These are phyloP conservation scores for Rhodophaea formosa DNA, from an alignment of 2,888 invertebrate genomes.

Conservation along the genomic window DNA sequence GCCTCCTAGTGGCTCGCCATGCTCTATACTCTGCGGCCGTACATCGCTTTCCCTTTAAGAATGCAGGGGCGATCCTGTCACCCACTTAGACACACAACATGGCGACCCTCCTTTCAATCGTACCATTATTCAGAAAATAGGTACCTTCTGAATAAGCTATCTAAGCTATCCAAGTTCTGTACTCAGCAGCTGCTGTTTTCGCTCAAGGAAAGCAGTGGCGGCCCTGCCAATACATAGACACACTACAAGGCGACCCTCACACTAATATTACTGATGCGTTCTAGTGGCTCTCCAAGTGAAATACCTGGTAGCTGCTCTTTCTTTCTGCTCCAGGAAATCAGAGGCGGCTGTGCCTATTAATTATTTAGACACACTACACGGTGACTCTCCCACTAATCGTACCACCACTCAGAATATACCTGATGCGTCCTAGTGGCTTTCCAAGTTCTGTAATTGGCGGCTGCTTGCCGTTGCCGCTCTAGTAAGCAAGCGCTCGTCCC, in stretches of 20 bases:
- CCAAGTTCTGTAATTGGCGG: conserved; percentile 79
- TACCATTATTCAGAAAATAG: too few species aligned
- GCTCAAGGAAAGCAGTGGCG: conserved; percentile 76
- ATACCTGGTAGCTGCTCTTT: conserved; percentile 66
- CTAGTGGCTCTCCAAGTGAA: conserved; percentile 34
- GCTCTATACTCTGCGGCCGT: conserved; percentile 13
- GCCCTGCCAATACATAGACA: too few species aligned
- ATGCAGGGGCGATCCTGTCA: too few species aligned
- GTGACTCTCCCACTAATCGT: background rate
- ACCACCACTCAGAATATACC: conserved; percentile 24
- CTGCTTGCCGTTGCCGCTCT: conserved; percentile 85
- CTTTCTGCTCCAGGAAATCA: conserved; percentile 48
- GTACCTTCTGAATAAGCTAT: too few species aligned
- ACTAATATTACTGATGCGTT: conserved; percentile 24
- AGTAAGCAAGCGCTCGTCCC: conserved; percentile 81
- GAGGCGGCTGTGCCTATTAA: too few species aligned
- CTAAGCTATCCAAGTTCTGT: conserved; percentile 56
- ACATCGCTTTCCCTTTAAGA: too few species aligned
- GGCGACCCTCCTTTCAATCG: conserved; percentile 43
- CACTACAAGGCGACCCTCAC: too few species aligned
- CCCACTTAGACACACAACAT: conserved; percentile 65
- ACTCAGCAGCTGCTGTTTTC: conserved; percentile 86
- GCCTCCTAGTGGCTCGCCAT: conserved; percentile 14
- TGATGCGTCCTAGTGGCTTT: conserved; percentile 17
- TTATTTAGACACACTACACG: conserved; percentile 66